phyloP scores from a whole-genome alignment of 2,797 vertebrate genomes.

The Diglossa cyanea region DNA sequence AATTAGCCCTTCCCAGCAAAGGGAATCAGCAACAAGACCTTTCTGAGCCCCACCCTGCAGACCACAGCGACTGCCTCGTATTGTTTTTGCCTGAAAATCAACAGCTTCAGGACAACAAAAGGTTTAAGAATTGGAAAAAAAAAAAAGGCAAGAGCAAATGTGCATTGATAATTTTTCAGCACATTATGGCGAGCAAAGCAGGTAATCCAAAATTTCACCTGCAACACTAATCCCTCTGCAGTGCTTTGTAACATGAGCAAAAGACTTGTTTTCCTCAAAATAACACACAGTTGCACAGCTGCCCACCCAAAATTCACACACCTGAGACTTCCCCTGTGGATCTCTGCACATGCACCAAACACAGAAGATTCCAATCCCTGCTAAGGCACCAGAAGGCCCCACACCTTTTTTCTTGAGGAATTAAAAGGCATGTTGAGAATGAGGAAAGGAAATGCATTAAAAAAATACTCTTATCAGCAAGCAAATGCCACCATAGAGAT shows the following conservation, averaged over 20 bases:
- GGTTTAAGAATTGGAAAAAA: not conserved
- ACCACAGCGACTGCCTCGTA: slow-evolving; percentile 50
- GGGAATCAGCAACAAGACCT: slow-evolving; percentile 58
- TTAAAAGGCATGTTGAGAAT: slow-evolving; percentile 24
- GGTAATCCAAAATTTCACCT: not conserved
- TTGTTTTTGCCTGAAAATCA: slow-evolving; percentile 52
- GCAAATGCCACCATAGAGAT: not conserved
- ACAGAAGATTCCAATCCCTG: not conserved
- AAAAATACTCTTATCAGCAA: not conserved
- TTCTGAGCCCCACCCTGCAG: slow-evolving; percentile 61
- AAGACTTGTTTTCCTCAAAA: not conserved
- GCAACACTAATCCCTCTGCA: not conserved
- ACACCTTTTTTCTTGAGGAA: slow-evolving; percentile 9
- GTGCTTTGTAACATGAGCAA: not conserved
- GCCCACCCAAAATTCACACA: not conserved
- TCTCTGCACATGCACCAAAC: rapidly evolving
- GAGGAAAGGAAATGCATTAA: slow-evolving; percentile 12
- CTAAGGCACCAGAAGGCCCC: not conserved
- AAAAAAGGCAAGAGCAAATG: not conserved
- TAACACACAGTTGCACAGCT: not conserved
- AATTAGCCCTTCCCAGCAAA: slow-evolving; percentile 70
- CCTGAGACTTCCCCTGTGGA: rapidly evolving
- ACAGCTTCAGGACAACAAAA: not conserved
- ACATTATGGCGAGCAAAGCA: rapidly evolving
- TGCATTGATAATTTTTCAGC: not conserved